These are phyloP conservation scores for Heloderma charlesbogerti DNA, from an alignment of 2,113 vertebrate species.

Conservation along the genomic window DNA sequence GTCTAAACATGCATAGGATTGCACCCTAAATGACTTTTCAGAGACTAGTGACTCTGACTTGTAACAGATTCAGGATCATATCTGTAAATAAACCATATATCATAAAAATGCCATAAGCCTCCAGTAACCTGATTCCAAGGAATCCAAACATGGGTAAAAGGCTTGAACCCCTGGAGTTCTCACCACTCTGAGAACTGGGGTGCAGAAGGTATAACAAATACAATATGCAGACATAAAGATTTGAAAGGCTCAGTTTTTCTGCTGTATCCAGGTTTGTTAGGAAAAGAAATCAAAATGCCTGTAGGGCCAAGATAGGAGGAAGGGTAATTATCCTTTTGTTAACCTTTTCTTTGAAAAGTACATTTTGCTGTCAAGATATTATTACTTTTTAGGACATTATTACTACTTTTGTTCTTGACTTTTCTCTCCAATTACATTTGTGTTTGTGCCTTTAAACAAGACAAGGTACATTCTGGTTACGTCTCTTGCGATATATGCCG, in stretches of 20 bases:
- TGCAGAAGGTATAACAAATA: too few species aligned
- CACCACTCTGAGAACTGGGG: too few species aligned
- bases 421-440: slow-evolving; percentile 8
- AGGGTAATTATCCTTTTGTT: neutral
- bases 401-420: neutral
- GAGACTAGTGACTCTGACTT: too few species aligned
- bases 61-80: too few species aligned
- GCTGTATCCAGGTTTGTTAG: neutral
- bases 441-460: slow-evolving; percentile 3
- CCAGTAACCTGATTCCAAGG: too few species aligned
- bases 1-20: too few species aligned
- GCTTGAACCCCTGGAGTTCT: too few species aligned
- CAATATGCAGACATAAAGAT: neutral
- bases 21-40: too few species aligned
- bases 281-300: neutral
- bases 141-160: too few species aligned
- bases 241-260: neutral
- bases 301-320: neutral
- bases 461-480: neutral
- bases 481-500: slow-evolving; percentile 7
- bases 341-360: neutral
- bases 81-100: too few species aligned
- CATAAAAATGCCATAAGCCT: too few species aligned
- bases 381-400: slow-evolving; percentile 5
- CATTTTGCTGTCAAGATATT: neutral